Evolutionary conservation across 2,113 vertebrate species (phyloP).

Genomic region (Phylloscopus trochilus): DNA sequence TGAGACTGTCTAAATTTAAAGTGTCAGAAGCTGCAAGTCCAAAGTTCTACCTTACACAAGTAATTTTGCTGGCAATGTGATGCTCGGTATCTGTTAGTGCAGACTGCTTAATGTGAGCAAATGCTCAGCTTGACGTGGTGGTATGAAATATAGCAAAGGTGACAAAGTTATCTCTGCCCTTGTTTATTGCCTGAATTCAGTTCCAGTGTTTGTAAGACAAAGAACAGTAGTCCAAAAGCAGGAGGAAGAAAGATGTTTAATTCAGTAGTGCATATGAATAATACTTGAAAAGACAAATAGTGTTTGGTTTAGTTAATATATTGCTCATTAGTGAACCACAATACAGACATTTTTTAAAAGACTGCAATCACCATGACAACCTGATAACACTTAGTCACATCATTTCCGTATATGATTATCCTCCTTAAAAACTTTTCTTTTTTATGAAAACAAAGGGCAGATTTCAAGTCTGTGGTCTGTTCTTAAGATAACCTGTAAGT

Average conservation of each 20-base stretch:
- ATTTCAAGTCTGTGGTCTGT: constrained; percentile 37
- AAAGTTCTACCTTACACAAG: background rate
- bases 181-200: constrained; percentile 53
- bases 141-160: constrained; percentile 46
- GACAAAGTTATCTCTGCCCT: constrained; percentile 45
- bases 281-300: constrained; percentile 61
- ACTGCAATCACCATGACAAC: constrained; percentile 36
- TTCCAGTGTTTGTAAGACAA: constrained; percentile 35
- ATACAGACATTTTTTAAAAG: constrained; percentile 68
- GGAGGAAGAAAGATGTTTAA: background rate
- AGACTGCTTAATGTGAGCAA: background rate
- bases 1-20: background rate
- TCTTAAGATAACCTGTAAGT: constrained; percentile 29
- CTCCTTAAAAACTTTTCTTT: constrained; percentile 32
- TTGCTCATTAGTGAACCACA: constrained; percentile 60
- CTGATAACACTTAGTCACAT: constrained; percentile 52
- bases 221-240: constrained; percentile 9
- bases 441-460: constrained; percentile 45
- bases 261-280: constrained; percentile 48
- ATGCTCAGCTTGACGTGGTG: background rate
- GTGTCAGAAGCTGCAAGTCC: background rate
- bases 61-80: background rate
- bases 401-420: constrained; percentile 48
- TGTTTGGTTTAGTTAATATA: constrained; percentile 59
- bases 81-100: background rate